Conservation (phyloP, 2,888 invertebrate genomes). For the Sinopyrophorus schimmeli region DNA sequence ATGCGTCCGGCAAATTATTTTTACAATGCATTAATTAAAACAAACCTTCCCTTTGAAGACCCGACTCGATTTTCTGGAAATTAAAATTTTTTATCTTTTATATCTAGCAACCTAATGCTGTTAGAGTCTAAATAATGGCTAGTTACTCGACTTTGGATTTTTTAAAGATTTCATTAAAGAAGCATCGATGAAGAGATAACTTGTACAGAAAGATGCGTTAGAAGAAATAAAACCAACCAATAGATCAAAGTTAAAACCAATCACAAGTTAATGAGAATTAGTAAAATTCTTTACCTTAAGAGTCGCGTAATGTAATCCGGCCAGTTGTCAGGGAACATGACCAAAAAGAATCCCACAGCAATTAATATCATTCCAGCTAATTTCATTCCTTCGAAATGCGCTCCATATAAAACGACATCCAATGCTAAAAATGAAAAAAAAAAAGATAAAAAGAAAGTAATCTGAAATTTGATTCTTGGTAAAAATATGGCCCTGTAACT, state of each 20-base stretch:
- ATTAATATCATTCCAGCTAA: slow-evolving; percentile 91
- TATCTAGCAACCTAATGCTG: slow-evolving; percentile 17
- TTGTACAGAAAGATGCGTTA: no score
- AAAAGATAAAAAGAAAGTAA: no score
- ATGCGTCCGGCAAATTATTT: slow-evolving; percentile 8
- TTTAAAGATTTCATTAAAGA: no score
- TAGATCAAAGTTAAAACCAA: background rate
- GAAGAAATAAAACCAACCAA: no score
- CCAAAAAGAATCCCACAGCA: slow-evolving; percentile 87
- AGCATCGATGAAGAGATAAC: background rate
- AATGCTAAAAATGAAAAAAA: no score
- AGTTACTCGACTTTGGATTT: no score
- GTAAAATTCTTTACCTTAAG: slow-evolving; percentile 67
- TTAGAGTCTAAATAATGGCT: no score
- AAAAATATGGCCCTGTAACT: no score
- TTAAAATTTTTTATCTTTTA: slow-evolving; percentile 41
- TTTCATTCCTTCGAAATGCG: slow-evolving; percentile 92
- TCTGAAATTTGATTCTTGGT: no score
- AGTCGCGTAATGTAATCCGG: slow-evolving; percentile 90
- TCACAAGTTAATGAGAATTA: background rate
- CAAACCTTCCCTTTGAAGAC: slow-evolving; percentile 57
- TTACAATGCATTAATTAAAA: slow-evolving; percentile 38
- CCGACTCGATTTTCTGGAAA: slow-evolving; percentile 55
- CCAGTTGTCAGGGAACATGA: slow-evolving; percentile 96
- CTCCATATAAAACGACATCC: slow-evolving; percentile 83